These are phyloP conservation scores for Garra rufa DNA, from an alignment of 2,113 vertebrate species.

Conservation along the genomic window DNA sequence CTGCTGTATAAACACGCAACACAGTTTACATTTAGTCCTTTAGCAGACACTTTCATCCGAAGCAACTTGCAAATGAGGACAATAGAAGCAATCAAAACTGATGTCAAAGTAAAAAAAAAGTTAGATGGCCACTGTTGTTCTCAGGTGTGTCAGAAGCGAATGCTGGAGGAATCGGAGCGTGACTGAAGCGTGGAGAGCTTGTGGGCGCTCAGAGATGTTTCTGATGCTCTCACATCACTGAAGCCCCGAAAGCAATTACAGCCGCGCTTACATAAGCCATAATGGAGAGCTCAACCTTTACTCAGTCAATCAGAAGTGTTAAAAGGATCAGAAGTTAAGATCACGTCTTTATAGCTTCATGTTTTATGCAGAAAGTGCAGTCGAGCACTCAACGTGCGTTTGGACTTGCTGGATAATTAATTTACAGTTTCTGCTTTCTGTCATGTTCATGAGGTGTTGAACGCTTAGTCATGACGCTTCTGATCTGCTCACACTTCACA, in stretches of 20 bases:
- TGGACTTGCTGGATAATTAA: background rate
- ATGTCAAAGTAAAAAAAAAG: background rate
- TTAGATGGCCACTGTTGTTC: background rate
- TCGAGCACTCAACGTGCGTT: background rate
- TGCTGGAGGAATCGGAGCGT: background rate
- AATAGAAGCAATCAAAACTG: too few species aligned
- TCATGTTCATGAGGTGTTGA: background rate
- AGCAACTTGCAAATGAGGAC: too few species aligned
- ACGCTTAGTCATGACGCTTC: background rate
- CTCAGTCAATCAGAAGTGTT: background rate
- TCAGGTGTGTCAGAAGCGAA: background rate
- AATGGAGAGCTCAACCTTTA: background rate
- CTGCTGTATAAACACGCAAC: too few species aligned
- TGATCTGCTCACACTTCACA: background rate
- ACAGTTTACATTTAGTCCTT: too few species aligned
- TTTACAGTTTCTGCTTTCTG: background rate
- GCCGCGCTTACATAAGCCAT: background rate
- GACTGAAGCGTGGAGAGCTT: background rate
- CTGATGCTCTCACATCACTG: background rate
- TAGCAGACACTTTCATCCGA: too few species aligned
- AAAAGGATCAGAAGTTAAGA: conserved; percentile 17
- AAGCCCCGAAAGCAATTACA: background rate
- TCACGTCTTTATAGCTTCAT: background rate
- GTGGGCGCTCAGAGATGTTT: background rate
- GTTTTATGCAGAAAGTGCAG: background rate